Evolutionary conservation across 1,140 invertebrate genomes (phyloP).

Genomic region (Drosophila asahinai): DNA sequence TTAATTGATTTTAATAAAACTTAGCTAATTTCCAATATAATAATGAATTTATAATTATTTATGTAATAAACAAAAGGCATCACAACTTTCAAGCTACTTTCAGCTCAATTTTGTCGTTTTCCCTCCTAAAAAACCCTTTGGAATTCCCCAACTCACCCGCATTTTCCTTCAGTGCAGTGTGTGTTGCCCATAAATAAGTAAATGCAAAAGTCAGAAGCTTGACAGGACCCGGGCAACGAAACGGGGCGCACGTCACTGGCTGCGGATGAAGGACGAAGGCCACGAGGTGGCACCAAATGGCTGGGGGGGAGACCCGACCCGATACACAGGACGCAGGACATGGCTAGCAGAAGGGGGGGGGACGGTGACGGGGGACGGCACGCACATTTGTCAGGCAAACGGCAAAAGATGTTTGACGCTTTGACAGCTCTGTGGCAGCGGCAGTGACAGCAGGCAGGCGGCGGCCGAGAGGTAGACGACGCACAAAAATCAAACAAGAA

Average conservation of each 20-base stretch:
- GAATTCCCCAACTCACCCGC: no score
- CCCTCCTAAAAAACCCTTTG: background rate
- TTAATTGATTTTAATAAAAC: no score
- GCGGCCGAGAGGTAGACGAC: conserved; percentile 25
- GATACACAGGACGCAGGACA: conserved; percentile 6
- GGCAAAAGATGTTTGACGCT: conserved; percentile 73
- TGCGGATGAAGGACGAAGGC: conserved; percentile 43
- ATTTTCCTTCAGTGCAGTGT: conserved; percentile 21
- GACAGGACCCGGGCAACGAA: conserved; percentile 44
- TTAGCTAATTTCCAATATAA: no score
- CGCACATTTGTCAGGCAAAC: conserved; percentile 71
- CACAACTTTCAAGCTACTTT: no score
- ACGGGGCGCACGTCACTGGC: conserved; percentile 37
- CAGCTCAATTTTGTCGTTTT: background rate
- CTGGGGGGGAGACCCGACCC: background rate
- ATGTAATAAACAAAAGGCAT: no score
- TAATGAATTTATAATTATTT: no score
- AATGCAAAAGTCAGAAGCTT: conserved; percentile 74
- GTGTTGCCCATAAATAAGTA: conserved; percentile 71
- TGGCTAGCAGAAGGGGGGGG: background rate
- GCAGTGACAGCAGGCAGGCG: conserved; percentile 33
- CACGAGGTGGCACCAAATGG: conserved; percentile 6
- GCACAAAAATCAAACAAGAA: conserved; percentile 63
- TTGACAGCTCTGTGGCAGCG: conserved; percentile 72
- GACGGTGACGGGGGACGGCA: background rate